These are phyloP conservation scores for Crenichthys baileyi DNA, from an alignment of 2,797 vertebrate species.

Conservation along the genomic window DNA sequence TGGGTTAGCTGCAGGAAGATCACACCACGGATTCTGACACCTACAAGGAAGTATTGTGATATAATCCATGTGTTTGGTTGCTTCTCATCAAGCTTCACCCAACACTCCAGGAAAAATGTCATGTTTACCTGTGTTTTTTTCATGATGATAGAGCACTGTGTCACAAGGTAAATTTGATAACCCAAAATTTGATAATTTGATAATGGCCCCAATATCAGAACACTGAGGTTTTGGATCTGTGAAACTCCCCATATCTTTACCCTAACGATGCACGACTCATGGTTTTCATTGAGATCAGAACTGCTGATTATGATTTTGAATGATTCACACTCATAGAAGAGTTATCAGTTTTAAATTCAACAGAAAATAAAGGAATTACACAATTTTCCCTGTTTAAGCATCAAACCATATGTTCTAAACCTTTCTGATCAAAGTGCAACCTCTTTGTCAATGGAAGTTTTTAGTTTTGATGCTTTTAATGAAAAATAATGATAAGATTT, in stretches of 20 bases:
- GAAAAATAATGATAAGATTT: neutral
- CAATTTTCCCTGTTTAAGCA: neutral
- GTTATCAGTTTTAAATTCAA: neutral
- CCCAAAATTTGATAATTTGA: neutral
- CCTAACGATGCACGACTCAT: neutral
- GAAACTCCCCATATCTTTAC: neutral
- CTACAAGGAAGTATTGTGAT: neutral
- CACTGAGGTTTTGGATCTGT: neutral
- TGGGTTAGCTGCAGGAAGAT: too few species aligned
- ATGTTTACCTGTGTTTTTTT: conserved; percentile 1
- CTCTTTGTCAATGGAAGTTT: too few species aligned
- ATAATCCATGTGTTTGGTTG: neutral
- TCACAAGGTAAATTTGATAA: neutral
- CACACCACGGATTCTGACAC: too few species aligned
- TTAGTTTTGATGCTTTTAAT: neutral
- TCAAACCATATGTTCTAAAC: neutral
- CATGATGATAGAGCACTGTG: neutral
- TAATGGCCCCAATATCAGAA: neutral
- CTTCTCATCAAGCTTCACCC: neutral
- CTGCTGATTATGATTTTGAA: neutral
- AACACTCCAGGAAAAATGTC: neutral
- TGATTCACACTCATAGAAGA: neutral
- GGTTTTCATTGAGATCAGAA: neutral
- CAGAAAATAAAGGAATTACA: neutral
- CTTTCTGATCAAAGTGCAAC: too few species aligned